These are phyloP conservation scores for Pristionchus arcanus DNA, from an alignment of 2,888 invertebrate genomes.

Conservation along the genomic window DNA sequence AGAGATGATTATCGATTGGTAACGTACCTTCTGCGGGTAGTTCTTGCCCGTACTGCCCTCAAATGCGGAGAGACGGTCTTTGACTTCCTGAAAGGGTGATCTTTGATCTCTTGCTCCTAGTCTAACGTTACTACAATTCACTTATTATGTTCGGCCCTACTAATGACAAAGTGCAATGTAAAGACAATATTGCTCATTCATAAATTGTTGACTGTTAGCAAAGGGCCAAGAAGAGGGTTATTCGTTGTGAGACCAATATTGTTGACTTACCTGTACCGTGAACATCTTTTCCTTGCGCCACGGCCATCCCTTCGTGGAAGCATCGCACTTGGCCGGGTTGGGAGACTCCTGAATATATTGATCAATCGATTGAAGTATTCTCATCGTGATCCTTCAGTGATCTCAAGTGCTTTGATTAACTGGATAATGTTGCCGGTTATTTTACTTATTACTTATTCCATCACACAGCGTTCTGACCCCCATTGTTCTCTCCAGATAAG, in stretches of 20 bases:
- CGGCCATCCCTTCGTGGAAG: constrained; percentile 58
- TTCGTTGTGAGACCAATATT: too few relatives aligned
- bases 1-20: constrained; percentile 1
- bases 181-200: too few relatives aligned
- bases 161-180: too few relatives aligned
- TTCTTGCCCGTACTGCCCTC: constrained; percentile 63
- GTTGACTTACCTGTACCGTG: constrained; percentile 14
- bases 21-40: constrained; percentile 60
- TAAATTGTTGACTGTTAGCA: too few relatives aligned
- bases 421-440: too few relatives aligned
- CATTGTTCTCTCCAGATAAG: too few relatives aligned
- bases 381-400: too few relatives aligned
- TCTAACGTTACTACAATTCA: too few relatives aligned
- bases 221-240: background rate
- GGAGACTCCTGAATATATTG: constrained; percentile 38
- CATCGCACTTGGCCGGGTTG: constrained; percentile 57
- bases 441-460: too few relatives aligned
- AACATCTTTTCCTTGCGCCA: constrained; percentile 58
- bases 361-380: background rate
- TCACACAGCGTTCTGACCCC: too few relatives aligned
- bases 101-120: background rate
- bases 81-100: constrained; percentile 43
- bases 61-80: constrained; percentile 58
- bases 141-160: too few relatives aligned
- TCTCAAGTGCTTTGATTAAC: too few relatives aligned